Base-by-base conservation (phyloP, 2,797 vertebrate species). In the Argyrosomus regius region DNA sequence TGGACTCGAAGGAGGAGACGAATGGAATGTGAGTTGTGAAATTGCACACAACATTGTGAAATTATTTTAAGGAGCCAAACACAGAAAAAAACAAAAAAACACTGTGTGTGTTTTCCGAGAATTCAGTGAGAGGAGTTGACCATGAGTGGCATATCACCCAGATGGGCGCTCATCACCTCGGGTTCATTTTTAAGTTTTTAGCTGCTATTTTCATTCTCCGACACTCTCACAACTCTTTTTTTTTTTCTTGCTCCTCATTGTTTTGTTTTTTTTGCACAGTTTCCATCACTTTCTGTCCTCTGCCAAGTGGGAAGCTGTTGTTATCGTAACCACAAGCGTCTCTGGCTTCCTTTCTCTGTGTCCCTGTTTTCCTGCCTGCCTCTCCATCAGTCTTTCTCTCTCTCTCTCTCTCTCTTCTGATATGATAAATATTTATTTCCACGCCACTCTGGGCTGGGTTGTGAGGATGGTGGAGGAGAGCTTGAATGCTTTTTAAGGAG, bases 381-480 rank as follows among this genome's bases (percentile, higher is more conserved):
- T 72, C 22, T 76, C 35, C 66, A 63, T 76, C 62, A 11, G 12
- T 54, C 72, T 79, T 17, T 74, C 48, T 77, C 77, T 76, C 66
- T 81, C 77, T 75, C 67, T 72, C 48, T 78, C 78, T 76, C 66
- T 83, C 77, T 75, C 35, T 71, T 84, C 70, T 78, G 76, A 80
- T 84, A 83, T 79, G 79, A 92, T 92, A 92, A 92, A 93, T 92
- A 94, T 94, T 89, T 92, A 92, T 93, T 88, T 90, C 77, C 59
- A 70, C 43, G 62, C 60, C 59, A 65, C 70, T 87, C 74, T 46
- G 28, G 26, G 49, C 69, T 52, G 24, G 50, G 74, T 24, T 49
- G 72, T 61, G 78, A 49, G 48, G 66, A 50, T 46, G 35, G 35
- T 41, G 0, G 48, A 75, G 76, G 59, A 62, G 64, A 65, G 58